These are phyloP conservation scores for Choristoneura fumiferana DNA, from an alignment of 1,140 invertebrate genomes.

Conservation along the genomic window DNA sequence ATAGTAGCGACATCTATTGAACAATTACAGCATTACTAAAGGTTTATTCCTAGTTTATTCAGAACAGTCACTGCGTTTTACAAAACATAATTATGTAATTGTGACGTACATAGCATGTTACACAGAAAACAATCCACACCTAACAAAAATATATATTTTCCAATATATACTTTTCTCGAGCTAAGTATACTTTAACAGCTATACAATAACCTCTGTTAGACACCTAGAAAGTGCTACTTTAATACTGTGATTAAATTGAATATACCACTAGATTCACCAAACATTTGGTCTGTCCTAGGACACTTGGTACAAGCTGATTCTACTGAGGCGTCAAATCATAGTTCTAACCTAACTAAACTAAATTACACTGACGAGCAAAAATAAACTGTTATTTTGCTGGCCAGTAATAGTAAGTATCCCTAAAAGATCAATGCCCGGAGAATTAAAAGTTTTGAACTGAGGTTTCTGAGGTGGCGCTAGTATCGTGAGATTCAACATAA, in stretches of 20 bases:
- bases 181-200: slow-evolving; percentile 40
- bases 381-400: too few relatives aligned
- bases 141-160: slow-evolving; percentile 68
- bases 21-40: too few relatives aligned
- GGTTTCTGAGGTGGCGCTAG: too few relatives aligned
- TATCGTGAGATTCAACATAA: too few relatives aligned
- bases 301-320: slow-evolving; percentile 8
- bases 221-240: slow-evolving; percentile 38
- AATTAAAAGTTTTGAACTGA: too few relatives aligned
- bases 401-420: too few relatives aligned
- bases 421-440: too few relatives aligned
- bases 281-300: slow-evolving; percentile 26
- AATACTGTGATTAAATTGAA: slow-evolving; percentile 41
- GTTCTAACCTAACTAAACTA: neutral
- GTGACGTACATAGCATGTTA: slow-evolving; percentile 21
- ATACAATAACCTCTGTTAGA: slow-evolving; percentile 46
- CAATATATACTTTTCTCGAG: slow-evolving; percentile 28
- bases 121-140: slow-evolving; percentile 45
- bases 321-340: neutral
- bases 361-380: too few relatives aligned
- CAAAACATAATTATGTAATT: neutral
- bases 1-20: too few relatives aligned
- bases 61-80: too few relatives aligned
- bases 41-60: too few relatives aligned
- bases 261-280: slow-evolving; percentile 36